Evolutionary conservation across 2,888 invertebrate species (phyloP), one percentile per base, ranked within the genome.

Genomic region (Hofmannophila pseudospretella): DNA sequence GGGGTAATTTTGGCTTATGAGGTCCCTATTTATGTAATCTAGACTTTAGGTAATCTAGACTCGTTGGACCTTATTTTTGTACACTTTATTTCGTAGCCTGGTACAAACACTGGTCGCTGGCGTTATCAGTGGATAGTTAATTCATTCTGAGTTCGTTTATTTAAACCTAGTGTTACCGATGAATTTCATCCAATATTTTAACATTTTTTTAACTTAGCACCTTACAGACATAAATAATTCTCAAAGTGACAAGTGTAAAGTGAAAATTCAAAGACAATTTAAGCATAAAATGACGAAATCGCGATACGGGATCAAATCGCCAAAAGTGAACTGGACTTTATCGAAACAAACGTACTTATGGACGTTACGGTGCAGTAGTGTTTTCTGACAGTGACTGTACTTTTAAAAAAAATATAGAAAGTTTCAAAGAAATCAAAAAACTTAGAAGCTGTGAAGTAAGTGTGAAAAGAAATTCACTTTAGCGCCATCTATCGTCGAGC

Each of bases 371-470:
- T 54, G 57, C 42, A 58, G 58, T 34, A 52, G 54, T 44, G 54
- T 66, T 54, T 70, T 72, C 53, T 74, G 73, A 74, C 70, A 63
- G 51, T 47, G 47, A 46, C 22, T 35, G 14, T 5, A 32, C 26
- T 22, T 16, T 10, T 14, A 19, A 1, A 32, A 13, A 8, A 19
- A n/a, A n/a, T n/a, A n/a, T n/a, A n/a, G n/a, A n/a, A n/a, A n/a
- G n/a, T n/a, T n/a, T n/a, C n/a, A n/a, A n/a, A n/a, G n/a, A n/a
- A n/a, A n/a, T n/a, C n/a, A n/a, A n/a, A n/a, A n/a, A n/a, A n/a
- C n/a, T 19, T 19, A 19, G 19, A 19, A 19, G 19, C 5, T 3
- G 19, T 19, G 19, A 3, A 19, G 19, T n/a, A 26, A 26, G 7
- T 26, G 11, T 9, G 3, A 5, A 26, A 10, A 19, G 4, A 3